Base-by-base conservation (phyloP, 1,140 invertebrate genomes). In the Neomicropteryx cornuta region DNA sequence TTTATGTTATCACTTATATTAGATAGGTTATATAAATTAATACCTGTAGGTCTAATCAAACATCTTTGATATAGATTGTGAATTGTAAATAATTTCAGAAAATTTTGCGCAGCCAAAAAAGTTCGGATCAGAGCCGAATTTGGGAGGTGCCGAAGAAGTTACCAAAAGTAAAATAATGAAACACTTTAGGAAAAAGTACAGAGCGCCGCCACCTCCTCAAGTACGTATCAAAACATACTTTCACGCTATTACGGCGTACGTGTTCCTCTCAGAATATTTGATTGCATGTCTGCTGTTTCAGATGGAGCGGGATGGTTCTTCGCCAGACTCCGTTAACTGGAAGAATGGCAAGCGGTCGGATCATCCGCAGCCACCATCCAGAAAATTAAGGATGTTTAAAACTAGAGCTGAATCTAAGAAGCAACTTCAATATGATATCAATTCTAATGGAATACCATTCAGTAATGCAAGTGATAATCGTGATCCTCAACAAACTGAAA, bases 61-160 rank as follows among this genome's bases (percentile, higher is more conserved):
- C n/a, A n/a, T n/a, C n/a, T n/a, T n/a, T n/a, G n/a, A n/a, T n/a
- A n/a, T n/a, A n/a, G n/a, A n/a, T n/a, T n/a, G n/a, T n/a, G n/a
- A n/a, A n/a, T n/a, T n/a, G n/a, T n/a, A n/a, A n/a, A n/a, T n/a
- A n/a, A n/a, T n/a, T n/a, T n/a, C n/a, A n/a, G n/a, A n/a, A n/a
- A n/a, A n/a, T n/a, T n/a, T n/a, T n/a, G n/a, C n/a, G n/a, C n/a
- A n/a, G n/a, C n/a, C n/a, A n/a, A 73, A 75, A 49, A 67, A 68
- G 44, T 84, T 79, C 52, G 80, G 75, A 11, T 83, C 81, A 32
- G 82, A 83, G 55, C 81, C 82, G 5, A 80, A 86, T 53, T 53
- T 85, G 4, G 53, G 66, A 27, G 51, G 58, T 41, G 63, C 67
- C 48, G 57, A 65, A 35, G 60, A 68, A 38, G 54, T 50, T 33